Conservation (phyloP, 2,888 invertebrate species). For the Noctua janthina region DNA sequence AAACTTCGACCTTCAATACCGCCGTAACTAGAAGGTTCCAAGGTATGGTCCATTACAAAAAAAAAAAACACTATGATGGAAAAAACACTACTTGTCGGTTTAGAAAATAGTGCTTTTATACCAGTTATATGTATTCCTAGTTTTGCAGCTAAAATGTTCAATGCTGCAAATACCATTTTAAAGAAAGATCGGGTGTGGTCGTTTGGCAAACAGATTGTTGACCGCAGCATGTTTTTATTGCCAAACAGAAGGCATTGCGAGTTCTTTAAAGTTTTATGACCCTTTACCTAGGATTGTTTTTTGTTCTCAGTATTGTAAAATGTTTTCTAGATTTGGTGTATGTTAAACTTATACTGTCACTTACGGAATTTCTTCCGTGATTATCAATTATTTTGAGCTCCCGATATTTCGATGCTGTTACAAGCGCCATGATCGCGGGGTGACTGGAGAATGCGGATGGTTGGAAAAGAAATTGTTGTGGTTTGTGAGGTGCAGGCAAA, state of each 20-base stretch:
- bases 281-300: neutral
- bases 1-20: neutral
- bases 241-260: neutral
- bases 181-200: neutral
- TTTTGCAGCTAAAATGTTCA: neutral
- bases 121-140: neutral
- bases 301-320: neutral
- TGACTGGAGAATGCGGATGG: too few relatives aligned
- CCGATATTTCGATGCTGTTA: too few relatives aligned
- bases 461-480: too few relatives aligned
- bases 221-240: conserved; percentile 24
- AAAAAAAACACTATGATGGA: too few relatives aligned
- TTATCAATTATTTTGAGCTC: too few relatives aligned
- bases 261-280: conserved; percentile 3
- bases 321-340: neutral
- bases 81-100: neutral
- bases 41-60: too few relatives aligned
- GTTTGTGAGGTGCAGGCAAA: too few relatives aligned
- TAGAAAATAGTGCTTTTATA: neutral
- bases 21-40: neutral
- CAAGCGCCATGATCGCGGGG: too few relatives aligned
- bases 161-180: neutral
- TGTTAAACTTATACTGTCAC: too few relatives aligned
- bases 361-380: too few relatives aligned
- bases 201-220: conserved; percentile 3